phyloP scores from a whole-genome alignment of 2,888 invertebrate species.

The Chrysotoxum bicinctum region DNA sequence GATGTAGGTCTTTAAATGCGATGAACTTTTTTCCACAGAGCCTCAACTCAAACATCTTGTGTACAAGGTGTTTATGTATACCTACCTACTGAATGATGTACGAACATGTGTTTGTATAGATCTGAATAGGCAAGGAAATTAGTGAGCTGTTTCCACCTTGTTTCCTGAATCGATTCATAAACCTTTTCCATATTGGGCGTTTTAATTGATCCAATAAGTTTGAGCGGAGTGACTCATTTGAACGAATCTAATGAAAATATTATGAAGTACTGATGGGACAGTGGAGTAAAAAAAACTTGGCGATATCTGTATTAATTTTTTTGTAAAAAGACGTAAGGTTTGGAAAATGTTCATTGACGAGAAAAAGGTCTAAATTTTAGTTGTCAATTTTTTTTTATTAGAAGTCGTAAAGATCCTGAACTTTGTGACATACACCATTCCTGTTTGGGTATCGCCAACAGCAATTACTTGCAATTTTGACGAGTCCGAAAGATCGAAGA shows the following conservation, averaged over 20 bases:
- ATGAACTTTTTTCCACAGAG: slow-evolving; percentile 36
- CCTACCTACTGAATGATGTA: not conserved
- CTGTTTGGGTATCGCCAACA: no score
- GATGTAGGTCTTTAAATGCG: slow-evolving; percentile 51
- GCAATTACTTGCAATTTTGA: no score
- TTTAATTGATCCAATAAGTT: slow-evolving; percentile 62
- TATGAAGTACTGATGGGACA: slow-evolving; percentile 14
- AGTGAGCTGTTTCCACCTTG: slow-evolving; percentile 44
- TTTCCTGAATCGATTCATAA: slow-evolving; percentile 44
- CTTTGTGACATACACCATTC: no score
- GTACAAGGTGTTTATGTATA: not conserved
- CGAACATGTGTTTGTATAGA: not conserved
- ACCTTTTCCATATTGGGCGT: slow-evolving; percentile 43
- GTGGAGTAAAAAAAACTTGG: not conserved
- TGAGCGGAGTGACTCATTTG: slow-evolving; percentile 46
- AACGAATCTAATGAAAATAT: not conserved
- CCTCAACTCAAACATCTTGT: not conserved
- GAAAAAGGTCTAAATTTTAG: no score
- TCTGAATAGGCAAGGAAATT: slow-evolving; percentile 35
- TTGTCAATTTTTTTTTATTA: no score
- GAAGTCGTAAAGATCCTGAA: no score
- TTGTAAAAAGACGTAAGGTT: no score
- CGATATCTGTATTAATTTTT: no score
- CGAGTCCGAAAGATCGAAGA: no score
- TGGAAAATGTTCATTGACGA: no score